These are phyloP conservation scores for Tinea semifulvella DNA, from an alignment of 2,888 invertebrate species.

Conservation along the genomic window DNA sequence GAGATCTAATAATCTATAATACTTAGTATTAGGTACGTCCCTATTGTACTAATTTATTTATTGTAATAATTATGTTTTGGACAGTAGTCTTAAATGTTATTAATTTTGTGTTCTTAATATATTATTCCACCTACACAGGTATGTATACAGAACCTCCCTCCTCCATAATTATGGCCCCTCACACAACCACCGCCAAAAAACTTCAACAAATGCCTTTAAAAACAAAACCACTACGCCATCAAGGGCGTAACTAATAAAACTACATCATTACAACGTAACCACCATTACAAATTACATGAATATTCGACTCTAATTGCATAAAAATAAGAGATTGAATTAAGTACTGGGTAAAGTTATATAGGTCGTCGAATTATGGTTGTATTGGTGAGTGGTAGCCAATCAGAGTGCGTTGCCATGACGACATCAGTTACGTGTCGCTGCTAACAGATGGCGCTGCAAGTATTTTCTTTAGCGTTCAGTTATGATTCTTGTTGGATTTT, in stretches of 20 bases:
- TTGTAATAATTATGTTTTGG: no score
- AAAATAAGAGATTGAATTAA: conserved; percentile 3
- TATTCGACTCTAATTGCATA: background rate
- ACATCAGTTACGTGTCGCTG: conserved; percentile 30
- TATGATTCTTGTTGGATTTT: background rate
- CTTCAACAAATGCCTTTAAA: conserved; percentile 20
- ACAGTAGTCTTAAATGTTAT: no score
- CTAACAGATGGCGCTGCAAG: conserved; percentile 46
- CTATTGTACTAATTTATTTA: no score
- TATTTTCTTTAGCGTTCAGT: background rate
- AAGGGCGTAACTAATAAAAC: conserved; percentile 58
- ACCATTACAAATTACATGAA: background rate
- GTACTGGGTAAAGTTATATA: background rate
- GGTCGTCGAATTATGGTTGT: background rate
- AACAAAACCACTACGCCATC: conserved; percentile 49
- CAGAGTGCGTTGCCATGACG: conserved; percentile 51
- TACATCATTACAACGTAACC: conserved; percentile 15
- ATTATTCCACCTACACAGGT: no score
- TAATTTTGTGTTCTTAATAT: no score
- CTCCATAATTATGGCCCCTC: no score
- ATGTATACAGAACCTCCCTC: no score
- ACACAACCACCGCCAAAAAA: background rate
- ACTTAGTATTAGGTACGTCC: no score
- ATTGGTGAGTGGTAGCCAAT: conserved; percentile 42
- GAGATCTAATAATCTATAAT: no score